Evolutionary conservation across 2,888 invertebrate genomes (phyloP).

Genomic region (Euplexia lucipara): DNA sequence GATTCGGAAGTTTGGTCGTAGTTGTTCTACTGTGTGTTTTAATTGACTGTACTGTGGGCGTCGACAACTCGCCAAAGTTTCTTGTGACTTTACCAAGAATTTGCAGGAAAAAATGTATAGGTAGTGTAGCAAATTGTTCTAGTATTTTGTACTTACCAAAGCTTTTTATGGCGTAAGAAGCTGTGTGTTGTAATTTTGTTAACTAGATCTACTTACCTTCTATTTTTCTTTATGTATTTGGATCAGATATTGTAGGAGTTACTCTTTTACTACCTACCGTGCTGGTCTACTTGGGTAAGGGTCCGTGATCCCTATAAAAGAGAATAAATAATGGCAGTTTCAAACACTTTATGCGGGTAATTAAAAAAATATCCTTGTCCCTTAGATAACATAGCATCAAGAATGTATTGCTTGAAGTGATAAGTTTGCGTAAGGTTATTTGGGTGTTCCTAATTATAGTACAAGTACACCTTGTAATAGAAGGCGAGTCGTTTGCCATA

Average conservation of each 20-base stretch:
- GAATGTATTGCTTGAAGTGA: too few relatives aligned
- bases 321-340: too few relatives aligned
- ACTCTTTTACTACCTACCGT: too few relatives aligned
- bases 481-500: too few relatives aligned
- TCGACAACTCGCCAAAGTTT: slow-evolving; percentile 38
- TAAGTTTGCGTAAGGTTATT: too few relatives aligned
- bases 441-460: too few relatives aligned
- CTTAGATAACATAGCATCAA: too few relatives aligned
- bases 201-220: not conserved
- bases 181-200: slow-evolving; percentile 9
- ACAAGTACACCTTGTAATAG: too few relatives aligned
- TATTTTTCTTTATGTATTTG: too few relatives aligned
- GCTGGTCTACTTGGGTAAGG: too few relatives aligned
- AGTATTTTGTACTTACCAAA: slow-evolving; percentile 17
- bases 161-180: slow-evolving; percentile 13
- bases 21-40: slow-evolving; percentile 19
- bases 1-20: not conserved
- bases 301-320: too few relatives aligned
- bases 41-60: slow-evolving; percentile 19
- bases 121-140: slow-evolving; percentile 5
- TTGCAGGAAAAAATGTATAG: slow-evolving; percentile 46
- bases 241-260: too few relatives aligned
- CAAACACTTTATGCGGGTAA: not conserved
- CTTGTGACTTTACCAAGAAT: slow-evolving; percentile 55
- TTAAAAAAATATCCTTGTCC: not conserved